A percentile compares a stretch with the other conserved stretches of the same genome.
These are phyloP conservation scores for Pantherophis guttatus DNA, from an alignment of 2,113 vertebrate genomes.

Conservation along the genomic window DNA sequence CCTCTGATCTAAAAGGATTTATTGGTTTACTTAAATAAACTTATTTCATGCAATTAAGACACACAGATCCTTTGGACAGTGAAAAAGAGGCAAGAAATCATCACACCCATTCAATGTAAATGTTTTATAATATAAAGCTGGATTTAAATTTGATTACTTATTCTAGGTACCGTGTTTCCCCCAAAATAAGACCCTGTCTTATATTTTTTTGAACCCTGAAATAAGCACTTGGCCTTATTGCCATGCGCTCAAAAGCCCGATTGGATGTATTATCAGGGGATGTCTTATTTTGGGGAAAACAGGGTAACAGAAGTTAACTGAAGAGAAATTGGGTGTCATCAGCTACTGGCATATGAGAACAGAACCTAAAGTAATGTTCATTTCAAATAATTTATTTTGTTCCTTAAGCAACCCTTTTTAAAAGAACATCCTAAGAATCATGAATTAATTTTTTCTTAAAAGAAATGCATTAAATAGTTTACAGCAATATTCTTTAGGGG, in stretches of 20 bases:
- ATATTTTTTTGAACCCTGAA: too few species aligned
- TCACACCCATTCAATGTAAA: background rate
- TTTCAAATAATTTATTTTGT: too few species aligned
- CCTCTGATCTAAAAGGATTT: too few species aligned
- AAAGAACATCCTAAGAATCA: background rate
- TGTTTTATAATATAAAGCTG: background rate
- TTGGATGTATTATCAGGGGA: too few species aligned
- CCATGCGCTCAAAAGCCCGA: too few species aligned
- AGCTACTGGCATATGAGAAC: background rate
- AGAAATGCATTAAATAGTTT: background rate
- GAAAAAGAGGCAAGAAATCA: background rate
- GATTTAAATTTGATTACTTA: background rate
- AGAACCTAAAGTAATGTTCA: background rate
- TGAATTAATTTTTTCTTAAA: background rate
- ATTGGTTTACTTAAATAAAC: too few species aligned
- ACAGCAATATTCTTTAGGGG: background rate
- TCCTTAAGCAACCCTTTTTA: background rate
- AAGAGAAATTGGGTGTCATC: background rate
- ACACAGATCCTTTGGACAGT: too few species aligned
- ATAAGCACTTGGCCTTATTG: too few species aligned
- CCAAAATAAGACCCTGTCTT: too few species aligned
- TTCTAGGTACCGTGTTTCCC: background rate
- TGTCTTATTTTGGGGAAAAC: too few species aligned
- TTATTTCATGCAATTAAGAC: too few species aligned
- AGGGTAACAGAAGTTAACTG: background rate